Evolutionary conservation across 2,113 vertebrate genomes (phyloP).

Genomic region (Corythornis cristatus): DNA sequence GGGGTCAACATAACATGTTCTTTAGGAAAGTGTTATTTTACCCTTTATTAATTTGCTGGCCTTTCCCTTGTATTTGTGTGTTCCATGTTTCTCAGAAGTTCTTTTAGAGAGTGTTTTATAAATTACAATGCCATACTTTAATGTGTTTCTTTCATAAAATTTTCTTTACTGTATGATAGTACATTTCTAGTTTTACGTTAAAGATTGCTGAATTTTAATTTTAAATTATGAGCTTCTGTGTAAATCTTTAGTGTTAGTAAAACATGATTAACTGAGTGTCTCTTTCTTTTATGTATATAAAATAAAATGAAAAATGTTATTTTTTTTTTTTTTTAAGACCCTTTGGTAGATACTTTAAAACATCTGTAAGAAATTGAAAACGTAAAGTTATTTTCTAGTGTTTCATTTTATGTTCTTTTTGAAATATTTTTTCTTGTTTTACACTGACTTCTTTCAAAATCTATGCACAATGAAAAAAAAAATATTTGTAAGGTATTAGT

Average conservation of each 20-base stretch:
- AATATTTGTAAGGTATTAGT: background rate
- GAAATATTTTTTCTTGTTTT: background rate
- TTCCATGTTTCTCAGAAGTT: constrained; percentile 22
- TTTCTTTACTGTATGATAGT: background rate
- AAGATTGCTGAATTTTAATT: background rate
- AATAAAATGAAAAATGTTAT: background rate
- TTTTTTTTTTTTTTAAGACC: background rate
- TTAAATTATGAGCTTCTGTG: background rate
- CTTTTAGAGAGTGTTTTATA: background rate
- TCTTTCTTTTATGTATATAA: background rate
- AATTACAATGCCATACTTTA: background rate
- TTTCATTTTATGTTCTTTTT: background rate
- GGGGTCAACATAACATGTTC: background rate
- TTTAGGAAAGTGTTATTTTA: constrained; percentile 16
- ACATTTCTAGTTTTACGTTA: background rate
- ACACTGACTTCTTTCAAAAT: constrained; percentile 17
- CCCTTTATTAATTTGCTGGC: constrained; percentile 13
- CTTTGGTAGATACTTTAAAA: background rate
- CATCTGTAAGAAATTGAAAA: background rate
- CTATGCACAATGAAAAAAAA: background rate
- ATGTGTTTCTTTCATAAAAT: background rate
- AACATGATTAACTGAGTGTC: background rate
- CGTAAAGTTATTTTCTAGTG: background rate
- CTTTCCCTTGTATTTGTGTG: background rate
- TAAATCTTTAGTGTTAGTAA: background rate